Conservation (phyloP, 2,797 vertebrate genomes). For the Oreortyx pictus region DNA sequence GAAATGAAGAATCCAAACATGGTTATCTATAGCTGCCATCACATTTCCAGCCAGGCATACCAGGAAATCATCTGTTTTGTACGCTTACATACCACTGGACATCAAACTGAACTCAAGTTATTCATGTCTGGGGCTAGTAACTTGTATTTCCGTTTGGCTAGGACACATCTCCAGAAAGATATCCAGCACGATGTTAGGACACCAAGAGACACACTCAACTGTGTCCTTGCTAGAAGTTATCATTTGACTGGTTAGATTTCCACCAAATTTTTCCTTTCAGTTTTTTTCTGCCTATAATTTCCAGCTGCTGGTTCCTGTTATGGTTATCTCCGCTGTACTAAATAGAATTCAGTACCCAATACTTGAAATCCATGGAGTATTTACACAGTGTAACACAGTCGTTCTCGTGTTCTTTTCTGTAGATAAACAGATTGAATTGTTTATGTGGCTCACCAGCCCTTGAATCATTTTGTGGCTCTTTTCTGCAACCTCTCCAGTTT, state of each 20-base stretch:
- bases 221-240: background rate
- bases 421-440: constrained; percentile 56
- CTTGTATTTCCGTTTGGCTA: background rate
- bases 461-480: constrained; percentile 28
- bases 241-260: background rate
- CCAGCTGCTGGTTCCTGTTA: background rate
- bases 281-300: background rate
- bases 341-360: constrained; percentile 5
- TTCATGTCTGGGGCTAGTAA: background rate
- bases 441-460: constrained; percentile 28
- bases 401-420: background rate
- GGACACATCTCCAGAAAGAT: background rate
- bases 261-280: background rate
- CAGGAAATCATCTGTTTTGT: constrained; percentile 7
- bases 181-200: background rate
- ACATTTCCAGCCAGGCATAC: background rate
- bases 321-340: background rate
- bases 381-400: constrained; percentile 33
- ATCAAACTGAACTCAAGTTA: background rate
- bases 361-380: background rate
- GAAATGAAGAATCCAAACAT: constrained; percentile 15
- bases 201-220: background rate
- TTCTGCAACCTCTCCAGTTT: constrained; percentile 19
- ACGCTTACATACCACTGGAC: background rate
- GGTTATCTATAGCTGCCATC: background rate